Percentiles rank a stretch among this genome's conserved stretches.
Conservation (phyloP, 1,140 invertebrate species). For the Pseudomyrmex cubaensis region DNA sequence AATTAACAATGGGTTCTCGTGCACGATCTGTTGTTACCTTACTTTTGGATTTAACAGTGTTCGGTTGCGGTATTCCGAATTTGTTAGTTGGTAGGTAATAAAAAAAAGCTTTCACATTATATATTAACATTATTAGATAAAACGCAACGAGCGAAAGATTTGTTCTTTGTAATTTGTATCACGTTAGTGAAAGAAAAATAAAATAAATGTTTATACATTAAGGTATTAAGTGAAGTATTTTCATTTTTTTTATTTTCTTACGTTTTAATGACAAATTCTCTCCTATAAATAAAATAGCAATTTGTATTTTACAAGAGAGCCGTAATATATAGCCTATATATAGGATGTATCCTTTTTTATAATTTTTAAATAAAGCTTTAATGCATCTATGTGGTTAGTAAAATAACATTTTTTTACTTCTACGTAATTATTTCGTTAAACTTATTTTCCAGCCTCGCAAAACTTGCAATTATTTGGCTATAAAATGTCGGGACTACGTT, state of each 20-base stretch:
- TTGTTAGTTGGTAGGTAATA: constrained; percentile 89
- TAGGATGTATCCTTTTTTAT: too few relatives aligned
- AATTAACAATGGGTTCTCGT: constrained; percentile 88
- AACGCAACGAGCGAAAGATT: neutral
- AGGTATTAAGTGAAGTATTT: too few relatives aligned
- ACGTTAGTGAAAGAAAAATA: too few relatives aligned
- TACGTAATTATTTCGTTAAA: constrained; percentile 7
- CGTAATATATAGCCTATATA: too few relatives aligned
- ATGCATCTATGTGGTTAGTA: neutral
- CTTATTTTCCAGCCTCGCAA: constrained; percentile 88
- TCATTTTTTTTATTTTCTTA: too few relatives aligned
- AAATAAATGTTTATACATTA: too few relatives aligned
- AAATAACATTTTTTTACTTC: too few relatives aligned
- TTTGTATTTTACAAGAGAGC: too few relatives aligned
- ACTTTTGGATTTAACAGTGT: constrained; percentile 90
- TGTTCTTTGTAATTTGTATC: neutral
- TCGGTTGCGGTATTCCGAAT: constrained; percentile 91
- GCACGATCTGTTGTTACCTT: constrained; percentile 88
- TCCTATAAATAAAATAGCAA: too few relatives aligned
- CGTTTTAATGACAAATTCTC: too few relatives aligned
- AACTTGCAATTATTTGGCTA: constrained; percentile 90
- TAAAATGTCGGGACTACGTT: constrained; percentile 87
- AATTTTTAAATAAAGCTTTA: neutral
- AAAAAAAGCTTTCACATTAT: neutral
- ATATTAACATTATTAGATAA: too few relatives aligned